Base-by-base conservation (phyloP, 2,797 vertebrate genomes). In the Gouania willdenowi region DNA sequence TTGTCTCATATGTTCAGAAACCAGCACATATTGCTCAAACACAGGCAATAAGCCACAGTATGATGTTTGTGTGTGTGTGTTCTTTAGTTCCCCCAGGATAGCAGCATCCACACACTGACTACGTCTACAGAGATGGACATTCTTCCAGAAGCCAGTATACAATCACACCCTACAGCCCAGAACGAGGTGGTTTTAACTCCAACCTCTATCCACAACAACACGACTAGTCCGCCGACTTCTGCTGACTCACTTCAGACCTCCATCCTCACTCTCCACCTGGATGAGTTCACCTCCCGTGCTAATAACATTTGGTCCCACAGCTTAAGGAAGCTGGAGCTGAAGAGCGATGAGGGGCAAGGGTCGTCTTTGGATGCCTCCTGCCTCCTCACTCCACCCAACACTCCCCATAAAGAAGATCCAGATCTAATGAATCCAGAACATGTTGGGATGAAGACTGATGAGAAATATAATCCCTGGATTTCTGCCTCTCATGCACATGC, bases 381-480 rank as follows among this genome's bases (percentile, higher is more conserved):
- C 35, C 81, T 88, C 19, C 72, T 88, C 28, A 88, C 84, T 3
- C 85, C 84, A 2, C 88, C 87, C 14, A 81, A 83, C 75, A 85
- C 81, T 1, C 84, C 86, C 5, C 81, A 70, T 38, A 38, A 36
- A 21, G 34, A 39, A 16, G 76, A 87, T 23, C 41, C 46, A 5
- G 43, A 67, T 21, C 7, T 39, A 2, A 32, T 64, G 34, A n/a
- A 26, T n/a, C 8, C 36, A 42, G 8, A 40, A 62, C 8, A 46
- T 39, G 25, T 30, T n/a, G n/a, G 44, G 56, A 42, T 18, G 30
- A 40, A 39, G 24, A 22, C 16, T 8, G 49, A 59, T 1, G 19
- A 30, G 4, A 57, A 73, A 13, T 25, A 24, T 0, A 30, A 14
- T 20, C 12, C 53, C 16, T 52, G 49, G 49, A 44, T 34, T 13